Base-by-base conservation (phyloP, 1,140 invertebrate genomes). In the Atta texana region DNA sequence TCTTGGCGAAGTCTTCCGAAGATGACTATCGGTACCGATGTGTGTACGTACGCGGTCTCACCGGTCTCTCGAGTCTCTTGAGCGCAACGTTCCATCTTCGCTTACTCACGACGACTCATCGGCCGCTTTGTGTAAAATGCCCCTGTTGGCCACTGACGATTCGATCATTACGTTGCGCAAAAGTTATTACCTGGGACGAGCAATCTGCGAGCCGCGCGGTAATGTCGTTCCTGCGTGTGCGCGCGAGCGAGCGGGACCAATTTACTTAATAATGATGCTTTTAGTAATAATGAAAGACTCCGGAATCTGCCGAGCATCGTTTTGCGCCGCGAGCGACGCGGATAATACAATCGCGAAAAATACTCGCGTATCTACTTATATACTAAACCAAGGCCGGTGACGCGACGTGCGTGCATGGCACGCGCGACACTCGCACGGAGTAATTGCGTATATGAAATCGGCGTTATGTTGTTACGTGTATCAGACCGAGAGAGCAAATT, bases 181-280 rank as follows among this genome's bases (percentile, higher is more conserved):
- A 86, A 88, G 51, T 88, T 78, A 88, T 88, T 86, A 57, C 84
- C 59, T 18, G 81, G 44, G 80, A 69, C 81, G 86, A 59, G 68
- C 86, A 85, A 85, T 85, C 82, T 84, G 57, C 86, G 75, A 1
- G n/a, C 16, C 84, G 49, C 53, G 55, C 53, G 78, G 53, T 89
- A 86, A 89, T 69, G 75, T 85, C 39, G 53, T 28, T 24, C 28
- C 59, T 16, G 44, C 28, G 64, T 55, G 39, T 49, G 59, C 57
- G 53, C 8, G 31, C 24, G 59, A 12, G 24, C 51, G 66, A 34
- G 18, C 39, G 66, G 39, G 24, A 82, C 63, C 85, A 91, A 90
- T 91, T 91, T 91, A 86, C 88, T 90, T 89, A 91, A 91, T 91
- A 88, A 89, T 75, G 86, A 91, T 82, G 78, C 90, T 66, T 91